phyloP scores from a whole-genome alignment of 2,113 vertebrate genomes.

The Anoura caudifer region DNA sequence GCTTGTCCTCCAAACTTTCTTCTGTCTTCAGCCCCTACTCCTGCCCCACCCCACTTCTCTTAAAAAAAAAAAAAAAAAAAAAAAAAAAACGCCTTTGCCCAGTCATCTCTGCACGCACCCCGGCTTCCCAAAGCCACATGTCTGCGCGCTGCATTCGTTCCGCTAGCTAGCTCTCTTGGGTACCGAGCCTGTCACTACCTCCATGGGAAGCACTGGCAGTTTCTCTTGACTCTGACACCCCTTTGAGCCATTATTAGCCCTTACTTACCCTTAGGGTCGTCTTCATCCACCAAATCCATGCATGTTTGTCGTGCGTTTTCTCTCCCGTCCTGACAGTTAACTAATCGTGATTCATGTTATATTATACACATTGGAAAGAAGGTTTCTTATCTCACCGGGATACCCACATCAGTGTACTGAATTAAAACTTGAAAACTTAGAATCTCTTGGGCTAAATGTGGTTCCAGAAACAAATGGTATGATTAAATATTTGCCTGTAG shows the following conservation, averaged over 20 bases:
- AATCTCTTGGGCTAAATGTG: neutral
- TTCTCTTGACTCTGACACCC: neutral
- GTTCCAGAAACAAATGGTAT: neutral
- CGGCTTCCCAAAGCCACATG: neutral
- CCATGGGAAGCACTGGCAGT: neutral
- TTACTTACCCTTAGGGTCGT: neutral
- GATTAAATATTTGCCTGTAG: neutral
- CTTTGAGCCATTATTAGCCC: neutral
- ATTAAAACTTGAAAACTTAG: constrained; percentile 32
- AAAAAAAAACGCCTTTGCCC: constrained; percentile 35
- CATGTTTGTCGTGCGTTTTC: neutral
- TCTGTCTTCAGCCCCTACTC: neutral
- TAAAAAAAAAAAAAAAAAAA: neutral
- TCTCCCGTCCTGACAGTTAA: neutral
- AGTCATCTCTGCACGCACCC: constrained; percentile 54
- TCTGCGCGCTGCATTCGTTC: neutral
- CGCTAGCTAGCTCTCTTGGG: neutral
- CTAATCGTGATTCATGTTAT: neutral
- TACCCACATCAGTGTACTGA: neutral
- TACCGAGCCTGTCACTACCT: neutral
- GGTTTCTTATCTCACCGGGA: neutral
- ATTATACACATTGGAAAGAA: neutral
- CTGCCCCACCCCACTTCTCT: neutral
- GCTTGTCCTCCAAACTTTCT: neutral
- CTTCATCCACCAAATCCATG: neutral